Percentiles rank a stretch among this genome's conserved stretches.
Conservation (phyloP, 2,113 vertebrate species). For the Galbula dea region DNA sequence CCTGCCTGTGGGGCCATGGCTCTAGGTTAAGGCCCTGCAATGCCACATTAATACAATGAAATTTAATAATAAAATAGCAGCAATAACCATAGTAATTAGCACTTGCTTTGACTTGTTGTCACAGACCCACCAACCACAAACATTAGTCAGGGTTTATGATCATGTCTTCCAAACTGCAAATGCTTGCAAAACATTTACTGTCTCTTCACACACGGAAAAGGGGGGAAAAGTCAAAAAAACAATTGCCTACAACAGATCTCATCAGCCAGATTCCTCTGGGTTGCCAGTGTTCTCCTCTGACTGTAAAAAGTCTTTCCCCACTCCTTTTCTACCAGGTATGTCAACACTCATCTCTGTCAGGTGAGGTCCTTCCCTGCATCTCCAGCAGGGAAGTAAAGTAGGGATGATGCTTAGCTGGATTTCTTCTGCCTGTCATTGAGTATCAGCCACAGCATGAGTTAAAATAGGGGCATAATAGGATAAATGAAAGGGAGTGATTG, state of each 20-base stretch:
- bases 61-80: constrained; percentile 61
- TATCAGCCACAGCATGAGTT: constrained; percentile 58
- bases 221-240: neutral
- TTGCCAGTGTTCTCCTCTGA: neutral
- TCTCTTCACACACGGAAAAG: neutral
- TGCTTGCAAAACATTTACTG: constrained; percentile 33
- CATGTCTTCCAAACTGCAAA: neutral
- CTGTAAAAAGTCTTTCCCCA: neutral
- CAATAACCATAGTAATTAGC: constrained; percentile 42
- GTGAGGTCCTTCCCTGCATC: neutral
- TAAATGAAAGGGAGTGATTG: constrained; percentile 75
- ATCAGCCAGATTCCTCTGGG: neutral
- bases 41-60: constrained; percentile 32
- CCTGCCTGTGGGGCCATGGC: neutral
- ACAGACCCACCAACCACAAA: constrained; percentile 53
- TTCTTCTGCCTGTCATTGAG: constrained; percentile 54
- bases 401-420: constrained; percentile 47
- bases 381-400: neutral
- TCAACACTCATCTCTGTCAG: neutral
- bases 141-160: constrained; percentile 50
- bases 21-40: neutral
- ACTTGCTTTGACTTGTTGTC: constrained; percentile 51
- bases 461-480: constrained; percentile 68
- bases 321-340: neutral
- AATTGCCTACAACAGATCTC: neutral